Evolutionary conservation across 2,888 invertebrate species (phyloP).

Genomic region (Lasioglossum calceatum): DNA sequence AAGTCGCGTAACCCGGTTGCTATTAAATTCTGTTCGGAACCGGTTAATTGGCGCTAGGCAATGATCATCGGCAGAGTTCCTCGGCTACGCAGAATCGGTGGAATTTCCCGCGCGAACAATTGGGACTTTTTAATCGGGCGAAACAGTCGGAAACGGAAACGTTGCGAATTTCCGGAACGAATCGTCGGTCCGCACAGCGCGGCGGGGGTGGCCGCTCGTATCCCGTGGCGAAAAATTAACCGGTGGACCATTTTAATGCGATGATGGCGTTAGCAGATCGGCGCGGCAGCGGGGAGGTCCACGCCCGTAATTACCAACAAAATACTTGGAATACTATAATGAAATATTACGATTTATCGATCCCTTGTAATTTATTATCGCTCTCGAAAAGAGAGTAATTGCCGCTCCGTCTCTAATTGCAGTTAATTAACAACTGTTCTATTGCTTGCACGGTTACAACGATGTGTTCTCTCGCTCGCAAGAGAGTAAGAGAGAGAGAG

Average conservation of each 20-base stretch:
- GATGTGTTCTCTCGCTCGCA: background rate
- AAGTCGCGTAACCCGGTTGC: constrained; percentile 18
- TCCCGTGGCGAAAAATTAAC: constrained; percentile 52
- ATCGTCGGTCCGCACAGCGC: constrained; percentile 9
- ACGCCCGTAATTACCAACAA: constrained; percentile 65
- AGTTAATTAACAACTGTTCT: constrained; percentile 71
- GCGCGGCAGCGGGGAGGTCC: background rate
- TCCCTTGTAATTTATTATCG: constrained; percentile 68
- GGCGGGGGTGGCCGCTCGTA: background rate
- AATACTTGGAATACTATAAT: constrained; percentile 67
- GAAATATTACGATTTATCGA: constrained; percentile 72
- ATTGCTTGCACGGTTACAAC: constrained; percentile 62
- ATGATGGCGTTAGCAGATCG: constrained; percentile 35
- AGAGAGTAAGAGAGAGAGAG: background rate
- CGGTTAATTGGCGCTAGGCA: constrained; percentile 42
- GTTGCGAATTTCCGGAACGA: constrained; percentile 24
- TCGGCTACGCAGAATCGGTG: constrained; percentile 33
- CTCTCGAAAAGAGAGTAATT: constrained; percentile 70
- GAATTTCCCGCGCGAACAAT: constrained; percentile 34
- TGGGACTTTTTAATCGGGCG: constrained; percentile 46
- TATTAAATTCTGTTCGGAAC: constrained; percentile 43
- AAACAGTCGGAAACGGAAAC: constrained; percentile 10
- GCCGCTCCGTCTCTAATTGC: constrained; percentile 68
- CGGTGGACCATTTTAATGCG: constrained; percentile 39
- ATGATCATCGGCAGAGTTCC: constrained; percentile 37